phyloP scores from a whole-genome alignment of 2,113 vertebrate species.

The Hyperopisus bebe region DNA sequence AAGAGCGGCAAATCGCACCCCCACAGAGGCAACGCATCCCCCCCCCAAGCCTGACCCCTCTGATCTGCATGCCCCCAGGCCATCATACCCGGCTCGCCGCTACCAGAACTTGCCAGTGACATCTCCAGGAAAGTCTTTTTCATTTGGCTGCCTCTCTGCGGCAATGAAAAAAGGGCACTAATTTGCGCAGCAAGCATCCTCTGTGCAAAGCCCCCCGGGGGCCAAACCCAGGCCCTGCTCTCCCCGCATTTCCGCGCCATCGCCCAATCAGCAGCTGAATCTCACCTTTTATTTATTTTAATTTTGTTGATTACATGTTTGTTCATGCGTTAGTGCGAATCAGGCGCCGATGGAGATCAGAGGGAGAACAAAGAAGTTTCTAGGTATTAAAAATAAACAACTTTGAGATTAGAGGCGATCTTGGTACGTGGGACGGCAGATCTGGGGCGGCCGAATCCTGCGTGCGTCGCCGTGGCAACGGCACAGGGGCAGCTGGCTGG shows the following conservation, averaged over 20 bases:
- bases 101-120: neutral
- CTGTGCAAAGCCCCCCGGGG: neutral
- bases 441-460: neutral
- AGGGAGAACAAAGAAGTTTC: constrained; percentile 59
- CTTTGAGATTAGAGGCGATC: constrained; percentile 55
- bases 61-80: constrained; percentile 23
- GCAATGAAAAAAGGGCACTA: neutral
- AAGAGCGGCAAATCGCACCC: constrained; percentile 19
- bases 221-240: neutral
- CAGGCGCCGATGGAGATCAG: constrained; percentile 56
- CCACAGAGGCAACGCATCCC: neutral
- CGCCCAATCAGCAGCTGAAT: constrained; percentile 52
- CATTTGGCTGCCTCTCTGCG: neutral
- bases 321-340: constrained; percentile 48
- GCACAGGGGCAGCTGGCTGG: neutral
- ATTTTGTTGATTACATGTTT: constrained; percentile 38
- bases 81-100: neutral
- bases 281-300: constrained; percentile 42
- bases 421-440: constrained; percentile 12
- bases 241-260: constrained; percentile 19
- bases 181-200: neutral
- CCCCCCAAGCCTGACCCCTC: neutral
- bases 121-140: neutral
- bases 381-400: constrained; percentile 66
- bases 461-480: neutral